Evolutionary conservation across 2,797 vertebrate species (phyloP), one percentile per base, ranked within the genome.

Genomic region (Danionella dracula): DNA sequence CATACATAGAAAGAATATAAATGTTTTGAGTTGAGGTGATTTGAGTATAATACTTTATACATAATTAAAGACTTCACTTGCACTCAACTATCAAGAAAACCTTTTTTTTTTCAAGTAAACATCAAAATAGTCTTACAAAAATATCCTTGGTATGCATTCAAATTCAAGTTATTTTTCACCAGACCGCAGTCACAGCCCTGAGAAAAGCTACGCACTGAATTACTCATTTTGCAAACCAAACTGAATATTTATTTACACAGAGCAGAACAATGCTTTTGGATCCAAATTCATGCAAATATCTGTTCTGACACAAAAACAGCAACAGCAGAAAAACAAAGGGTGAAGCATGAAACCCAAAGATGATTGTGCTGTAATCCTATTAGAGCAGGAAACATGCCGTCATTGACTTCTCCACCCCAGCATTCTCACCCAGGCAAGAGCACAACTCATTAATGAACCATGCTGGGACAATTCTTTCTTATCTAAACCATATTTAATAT

Each of bases 241-340:
- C 23, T 27, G 23, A 27, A 27, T 12, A 16, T 55, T 40, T 2
- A 4, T 90, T 54, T 64, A 4, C 8, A 20, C 94, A 94, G 88
- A 87, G 74, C 70, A 17, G 84, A 79, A 85, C 87, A 73, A 89
- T 85, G 92, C 45, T 27, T 92, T 92, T 85, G 79, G 91, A 78
- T 87, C 89, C 78, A 82, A 89, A 88, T 85, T 88, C 89, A 66
- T 92, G 78, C 56, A 10, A 40, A 70, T 78, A 83, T 87, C 85
- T 82, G 16, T 84, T 84, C 54, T 74, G 70, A 70, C 82, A 79
- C 73, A 82, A 80, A 77, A 78, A 70, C 69, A 70, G 19, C 58
- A 42, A 51, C 44, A 51, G 37, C 29, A 49, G 45, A 42, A 29
- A 57, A 31, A 40, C 58, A 59, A 57, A 41, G 40, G 34, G 42